Percentiles rank a stretch among this genome's conserved stretches.
Conservation (phyloP, 2,113 vertebrate genomes). For the Brienomyrus brachyistius region DNA sequence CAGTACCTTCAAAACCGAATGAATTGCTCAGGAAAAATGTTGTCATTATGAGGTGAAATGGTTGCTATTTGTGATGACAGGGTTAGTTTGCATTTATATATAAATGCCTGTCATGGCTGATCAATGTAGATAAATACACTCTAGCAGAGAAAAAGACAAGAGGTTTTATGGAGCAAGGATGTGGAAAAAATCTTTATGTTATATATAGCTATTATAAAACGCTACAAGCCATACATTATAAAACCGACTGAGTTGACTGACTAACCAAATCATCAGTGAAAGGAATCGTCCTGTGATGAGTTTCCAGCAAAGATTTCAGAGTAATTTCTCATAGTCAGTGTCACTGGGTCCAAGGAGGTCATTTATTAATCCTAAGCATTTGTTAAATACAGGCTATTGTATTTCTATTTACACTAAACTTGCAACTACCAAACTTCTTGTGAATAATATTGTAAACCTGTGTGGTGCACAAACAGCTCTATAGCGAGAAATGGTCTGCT, state of each 20-base stretch:
- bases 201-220: not conserved
- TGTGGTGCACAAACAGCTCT: not conserved
- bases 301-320: not conserved
- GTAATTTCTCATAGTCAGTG: slow-evolving; percentile 15
- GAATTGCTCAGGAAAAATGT: not conserved
- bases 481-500: not conserved
- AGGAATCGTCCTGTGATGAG: not conserved
- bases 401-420: slow-evolving; percentile 5
- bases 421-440: slow-evolving; percentile 3
- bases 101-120: not conserved
- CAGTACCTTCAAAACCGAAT: not conserved
- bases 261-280: slow-evolving; percentile 13
- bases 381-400: slow-evolving; percentile 11
- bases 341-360: slow-evolving; percentile 16
- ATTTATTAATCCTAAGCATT: slow-evolving; percentile 26
- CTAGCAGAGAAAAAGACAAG: not conserved
- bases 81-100: slow-evolving; percentile 5
- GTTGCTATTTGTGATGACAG: not conserved
- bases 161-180: not conserved
- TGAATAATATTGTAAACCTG: slow-evolving; percentile 12
- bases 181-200: not conserved
- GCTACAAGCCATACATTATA: slow-evolving; percentile 17
- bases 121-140: not conserved
- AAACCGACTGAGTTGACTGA: slow-evolving; percentile 12
- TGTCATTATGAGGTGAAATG: not conserved